A percentile compares a stretch with the other conserved stretches of the same genome.
Conservation (phyloP, 2,888 invertebrate species). For the Drosophila pegasa region DNA sequence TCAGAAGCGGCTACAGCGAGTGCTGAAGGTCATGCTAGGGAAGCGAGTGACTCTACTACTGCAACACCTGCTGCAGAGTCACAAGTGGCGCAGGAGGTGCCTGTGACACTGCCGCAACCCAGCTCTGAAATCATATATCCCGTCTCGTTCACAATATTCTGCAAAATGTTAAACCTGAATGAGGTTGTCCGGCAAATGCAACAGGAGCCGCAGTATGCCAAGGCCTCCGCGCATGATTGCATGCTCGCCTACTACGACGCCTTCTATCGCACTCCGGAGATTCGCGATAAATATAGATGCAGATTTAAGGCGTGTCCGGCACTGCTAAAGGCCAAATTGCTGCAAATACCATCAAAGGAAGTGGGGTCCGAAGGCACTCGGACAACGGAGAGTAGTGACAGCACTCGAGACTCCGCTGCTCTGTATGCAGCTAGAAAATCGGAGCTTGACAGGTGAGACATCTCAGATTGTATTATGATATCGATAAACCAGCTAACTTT, state of each 20-base stretch:
- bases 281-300: conserved; percentile 36
- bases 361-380: not conserved
- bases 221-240: conserved; percentile 16
- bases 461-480: not conserved
- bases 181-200: conserved; percentile 44
- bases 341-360: conserved; percentile 17
- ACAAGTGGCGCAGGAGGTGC: not conserved
- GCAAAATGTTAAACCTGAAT: conserved; percentile 27
- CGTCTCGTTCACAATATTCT: conserved; percentile 39
- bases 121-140: conserved; percentile 12
- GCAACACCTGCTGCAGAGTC: not conserved
- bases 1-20: too few relatives aligned
- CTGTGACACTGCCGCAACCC: too few relatives aligned
- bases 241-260: conserved; percentile 29
- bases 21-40: not conserved
- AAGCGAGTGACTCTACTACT: not conserved
- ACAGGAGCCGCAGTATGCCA: conserved; percentile 21
- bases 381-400: too few relatives aligned
- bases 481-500: not conserved
- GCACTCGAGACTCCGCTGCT: not conserved
- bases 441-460: conserved; percentile 27
- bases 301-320: conserved; percentile 20
- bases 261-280: conserved; percentile 38
- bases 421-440: conserved; percentile 24
- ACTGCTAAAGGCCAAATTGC: conserved; percentile 18